Evolutionary conservation across 2,888 invertebrate species (phyloP), one percentile per base, ranked within the genome.

Genomic region (Subacronicta megacephala): DNA sequence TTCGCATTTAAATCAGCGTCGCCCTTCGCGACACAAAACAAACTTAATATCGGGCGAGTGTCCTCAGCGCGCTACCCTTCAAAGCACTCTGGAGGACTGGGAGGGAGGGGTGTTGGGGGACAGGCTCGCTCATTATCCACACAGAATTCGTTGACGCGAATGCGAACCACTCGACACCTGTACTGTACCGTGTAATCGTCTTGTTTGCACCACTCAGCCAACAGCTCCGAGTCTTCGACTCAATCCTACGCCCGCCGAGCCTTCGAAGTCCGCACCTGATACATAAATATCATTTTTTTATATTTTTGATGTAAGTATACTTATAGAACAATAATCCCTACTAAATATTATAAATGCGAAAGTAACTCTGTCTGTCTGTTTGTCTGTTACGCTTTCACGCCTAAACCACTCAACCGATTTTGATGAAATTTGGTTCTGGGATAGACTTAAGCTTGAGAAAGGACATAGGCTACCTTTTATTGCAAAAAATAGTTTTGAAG

Each of bases 1-100:
- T 81, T 80, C 79, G 79, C 77, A 86, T 85, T 88, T 82, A 81
- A 84, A 87, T 85, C 68, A 79, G 72, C 50, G 49, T 56, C 75
- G 72, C 78, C 78, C 82, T 74, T 67, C 70, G 72, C 78, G 78
- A 79, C 77, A 64, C 85, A 83, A 81, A 84, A 84, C 87, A 85
- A 88, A 89, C 88, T 83, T 79, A 85, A 84, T 84, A 83, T 84
- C 73, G 65, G 45, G 29, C 42, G 53, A 76, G 79, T 76, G 73
- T 76, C 64, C 75, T 79, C 75, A 67, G 61, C 52, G 49, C 47
- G 26, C 44, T 41, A 55, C 47, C 54, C 52, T 17, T 42, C 65
- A 52, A 40, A 55, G 53, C 6, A 3, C 5, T 31, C 31, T 31
- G 31, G 31, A 31, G 31, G 31, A 31, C 31, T n/a, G 29, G 12